Evolutionary conservation across 2,888 invertebrate genomes (phyloP).

Genomic region (Drosophila demipolita): DNA sequence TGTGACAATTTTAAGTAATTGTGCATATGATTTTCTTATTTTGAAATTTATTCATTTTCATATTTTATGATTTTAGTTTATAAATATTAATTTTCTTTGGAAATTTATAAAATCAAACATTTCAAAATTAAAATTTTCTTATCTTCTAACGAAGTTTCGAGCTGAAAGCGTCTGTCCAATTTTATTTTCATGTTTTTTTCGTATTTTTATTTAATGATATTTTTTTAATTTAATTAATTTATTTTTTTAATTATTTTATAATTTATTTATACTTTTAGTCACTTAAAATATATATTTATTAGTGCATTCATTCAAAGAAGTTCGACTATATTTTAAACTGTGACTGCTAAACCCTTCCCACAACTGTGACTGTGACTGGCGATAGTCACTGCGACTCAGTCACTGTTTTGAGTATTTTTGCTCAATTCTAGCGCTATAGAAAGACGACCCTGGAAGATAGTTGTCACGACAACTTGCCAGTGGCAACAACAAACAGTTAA

Average conservation of each 20-base stretch:
- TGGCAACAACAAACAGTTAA: slow-evolving; percentile 33
- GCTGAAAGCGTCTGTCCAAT: no score
- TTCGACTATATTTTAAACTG: neutral
- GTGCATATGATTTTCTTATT: no score
- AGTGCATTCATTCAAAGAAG: neutral
- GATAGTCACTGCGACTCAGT: slow-evolving; percentile 6
- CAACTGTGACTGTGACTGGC: neutral
- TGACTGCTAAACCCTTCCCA: neutral
- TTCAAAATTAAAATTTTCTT: no score
- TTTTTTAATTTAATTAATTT: no score
- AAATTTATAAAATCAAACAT: neutral
- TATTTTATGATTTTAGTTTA: neutral
- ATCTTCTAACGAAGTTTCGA: neutral
- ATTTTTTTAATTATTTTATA: neutral
- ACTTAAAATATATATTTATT: neutral
- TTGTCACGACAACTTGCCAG: slow-evolving; percentile 53
- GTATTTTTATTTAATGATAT: no score
- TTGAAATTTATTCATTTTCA: neutral
- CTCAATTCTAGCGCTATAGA: neutral
- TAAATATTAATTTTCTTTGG: neutral
- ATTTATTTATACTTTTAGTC: neutral
- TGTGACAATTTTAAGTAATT: no score
- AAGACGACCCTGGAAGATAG: slow-evolving; percentile 25
- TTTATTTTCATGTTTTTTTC: no score
- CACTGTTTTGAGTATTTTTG: neutral